A percentile compares a stretch with the other conserved stretches of the same genome.
phyloP scores from a whole-genome alignment of 2,797 vertebrate genomes.

The Syngnathus rostellatus region DNA sequence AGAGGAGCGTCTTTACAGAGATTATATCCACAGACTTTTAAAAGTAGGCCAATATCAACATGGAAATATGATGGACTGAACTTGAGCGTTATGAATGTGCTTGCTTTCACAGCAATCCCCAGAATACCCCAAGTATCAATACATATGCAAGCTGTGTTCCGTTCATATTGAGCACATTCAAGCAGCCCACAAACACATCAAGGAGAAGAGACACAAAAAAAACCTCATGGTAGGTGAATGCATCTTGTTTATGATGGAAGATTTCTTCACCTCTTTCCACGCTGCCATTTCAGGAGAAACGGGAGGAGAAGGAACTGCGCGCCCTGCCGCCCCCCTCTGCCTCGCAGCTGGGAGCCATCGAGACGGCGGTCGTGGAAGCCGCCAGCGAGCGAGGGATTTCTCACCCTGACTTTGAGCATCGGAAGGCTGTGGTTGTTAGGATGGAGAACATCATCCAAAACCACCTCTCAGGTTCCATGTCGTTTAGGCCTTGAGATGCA shows the following conservation, averaged over 20 bases:
- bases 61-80: background rate
- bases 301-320: constrained; percentile 92
- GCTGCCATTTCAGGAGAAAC: constrained; percentile 79
- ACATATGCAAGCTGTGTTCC: constrained; percentile 94
- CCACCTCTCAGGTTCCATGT: constrained; percentile 76
- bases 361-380: constrained; percentile 74
- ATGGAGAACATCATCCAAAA: constrained; percentile 85
- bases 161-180: constrained; percentile 98
- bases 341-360: constrained; percentile 81
- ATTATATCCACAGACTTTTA: constrained; percentile 88
- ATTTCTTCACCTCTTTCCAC: background rate
- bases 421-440: constrained; percentile 75
- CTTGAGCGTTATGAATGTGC: background rate
- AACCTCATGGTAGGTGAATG: constrained; percentile 78
- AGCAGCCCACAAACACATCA: constrained; percentile 97
- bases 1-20: constrained; percentile 90
- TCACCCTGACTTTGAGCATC: constrained; percentile 79
- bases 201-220: constrained; percentile 98
- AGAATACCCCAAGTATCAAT: constrained; percentile 92
- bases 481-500: too few relatives aligned
- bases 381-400: constrained; percentile 84
- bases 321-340: constrained; percentile 78
- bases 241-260: background rate
- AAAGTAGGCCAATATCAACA: constrained; percentile 66
- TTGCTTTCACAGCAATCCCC: constrained; percentile 78